Evolutionary conservation across 2,113 vertebrate genomes (phyloP), one percentile per base, ranked within the genome.

Genomic region (Plestiodon gilberti): DNA sequence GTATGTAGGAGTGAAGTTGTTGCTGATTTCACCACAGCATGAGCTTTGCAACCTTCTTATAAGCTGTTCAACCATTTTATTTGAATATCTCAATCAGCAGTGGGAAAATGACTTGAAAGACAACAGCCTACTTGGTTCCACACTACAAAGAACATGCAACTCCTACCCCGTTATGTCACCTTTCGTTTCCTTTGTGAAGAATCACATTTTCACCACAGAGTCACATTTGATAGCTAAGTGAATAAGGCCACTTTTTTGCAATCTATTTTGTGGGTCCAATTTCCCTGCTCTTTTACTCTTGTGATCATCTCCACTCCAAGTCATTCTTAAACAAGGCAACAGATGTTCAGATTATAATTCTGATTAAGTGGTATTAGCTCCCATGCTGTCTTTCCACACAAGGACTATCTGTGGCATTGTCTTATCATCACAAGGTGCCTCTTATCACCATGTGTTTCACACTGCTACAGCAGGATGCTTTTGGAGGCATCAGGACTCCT

Each of bases 61-160:
- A 78, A 74, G 75, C 87, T 75, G 77, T 84, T 80, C 43, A 88
- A 78, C 43, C 59, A 77, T 8, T 90, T 88, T 85, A 82, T 81
- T 69, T 80, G 57, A 3, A 52, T 88, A 86, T 74, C 89, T 0
- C 0, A 78, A 61, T 61, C 65, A 90, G 78, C 33, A 92, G 71
- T 0, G 84, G 59, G 57, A 57, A 80, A 76, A 77, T n/a, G 25
- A 10, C 83, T 88, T 88, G 57, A 61, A 80, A 91, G n/a, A 40
- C 15, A 40, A 52, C 35, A 57, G 17, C 38, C 77, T 87, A 90
- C 90, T 74, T 70, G 76, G 61, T 78, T 69, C 61, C 62, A 40
- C 84, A 85, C 85, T 76, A 40, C 64, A 84, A 78, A 87, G 83
- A 81, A 30, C 14, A 38, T 71, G 78, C 1, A 18, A 91, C 55